Conservation (phyloP, 2,113 vertebrate species). For the Nettapus auritus region DNA sequence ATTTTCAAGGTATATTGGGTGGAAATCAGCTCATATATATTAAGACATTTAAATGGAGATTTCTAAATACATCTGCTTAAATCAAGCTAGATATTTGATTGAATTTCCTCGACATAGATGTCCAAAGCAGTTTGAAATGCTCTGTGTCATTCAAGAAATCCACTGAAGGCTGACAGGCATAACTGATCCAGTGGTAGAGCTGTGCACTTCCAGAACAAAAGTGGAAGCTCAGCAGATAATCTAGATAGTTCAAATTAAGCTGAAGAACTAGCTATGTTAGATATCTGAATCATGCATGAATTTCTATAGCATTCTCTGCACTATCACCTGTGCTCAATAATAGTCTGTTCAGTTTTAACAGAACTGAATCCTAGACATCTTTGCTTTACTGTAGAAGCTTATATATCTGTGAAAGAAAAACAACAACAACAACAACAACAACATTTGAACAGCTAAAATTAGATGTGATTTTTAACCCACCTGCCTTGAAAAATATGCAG, state of each 20-base stretch:
- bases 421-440: not conserved
- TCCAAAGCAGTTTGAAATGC: not conserved
- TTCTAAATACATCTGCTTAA: not conserved
- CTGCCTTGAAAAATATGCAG: not conserved
- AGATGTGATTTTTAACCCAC: not conserved
- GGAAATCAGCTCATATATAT: not conserved
- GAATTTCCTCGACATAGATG: not conserved
- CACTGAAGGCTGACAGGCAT: not conserved
- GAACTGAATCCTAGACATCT: rapidly evolving
- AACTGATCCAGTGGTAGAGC: not conserved
- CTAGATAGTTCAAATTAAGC: not conserved
- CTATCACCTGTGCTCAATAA: not conserved
- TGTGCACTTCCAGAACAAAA: not conserved
- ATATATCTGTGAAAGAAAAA: not conserved
- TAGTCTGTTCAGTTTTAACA: not conserved
- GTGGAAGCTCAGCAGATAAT: not conserved
- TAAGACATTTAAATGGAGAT: not conserved
- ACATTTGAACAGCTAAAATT: not conserved
- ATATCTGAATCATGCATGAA: not conserved
- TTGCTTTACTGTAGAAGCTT: not conserved
- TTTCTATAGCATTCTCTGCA: not conserved
- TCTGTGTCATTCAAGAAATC: not conserved
- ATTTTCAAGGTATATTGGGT: not conserved
- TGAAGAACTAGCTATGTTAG: not conserved
- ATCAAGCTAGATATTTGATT: not conserved